A percentile compares a stretch with the other conserved stretches of the same genome.
Conservation (phyloP, 2,888 invertebrate species). For the Diadegma fenestrale region DNA sequence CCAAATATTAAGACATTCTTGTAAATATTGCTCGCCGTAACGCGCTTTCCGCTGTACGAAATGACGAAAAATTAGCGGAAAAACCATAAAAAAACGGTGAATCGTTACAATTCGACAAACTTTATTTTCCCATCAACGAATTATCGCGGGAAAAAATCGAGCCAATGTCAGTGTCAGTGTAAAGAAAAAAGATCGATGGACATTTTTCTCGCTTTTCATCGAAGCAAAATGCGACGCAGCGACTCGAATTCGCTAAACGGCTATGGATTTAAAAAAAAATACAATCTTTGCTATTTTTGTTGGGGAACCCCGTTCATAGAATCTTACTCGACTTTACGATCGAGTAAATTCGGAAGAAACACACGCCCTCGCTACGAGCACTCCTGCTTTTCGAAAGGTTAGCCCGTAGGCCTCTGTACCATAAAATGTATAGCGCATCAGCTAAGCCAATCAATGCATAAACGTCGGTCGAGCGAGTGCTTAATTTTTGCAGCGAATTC, state of each 20-base stretch:
- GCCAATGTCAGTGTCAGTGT: background rate
- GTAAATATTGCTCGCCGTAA: slow-evolving; percentile 19
- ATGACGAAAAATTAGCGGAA: background rate
- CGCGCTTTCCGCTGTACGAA: slow-evolving; percentile 47
- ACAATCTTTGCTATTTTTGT: slow-evolving; percentile 29
- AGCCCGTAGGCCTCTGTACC: slow-evolving; percentile 30
- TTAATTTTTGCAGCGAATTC: background rate
- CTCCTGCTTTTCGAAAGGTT: slow-evolving; percentile 5
- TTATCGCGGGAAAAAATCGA: background rate
- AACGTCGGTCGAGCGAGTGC: background rate
- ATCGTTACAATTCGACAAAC: background rate
- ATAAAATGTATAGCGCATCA: slow-evolving; percentile 42
- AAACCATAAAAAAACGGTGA: background rate
- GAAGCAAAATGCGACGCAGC: background rate
- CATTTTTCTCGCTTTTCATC: background rate
- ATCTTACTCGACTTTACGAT: background rate
- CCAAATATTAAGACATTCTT: background rate
- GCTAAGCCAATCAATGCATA: background rate
- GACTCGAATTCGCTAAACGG: background rate
- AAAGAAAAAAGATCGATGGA: background rate
- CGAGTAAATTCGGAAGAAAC: background rate
- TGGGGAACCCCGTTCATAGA: background rate
- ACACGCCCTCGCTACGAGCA: background rate
- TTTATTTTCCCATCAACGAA: background rate
- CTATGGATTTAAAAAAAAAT: slow-evolving; percentile 3